These are phyloP conservation scores for Paedocypris micromegethes DNA, from an alignment of 2,797 vertebrate species.

Conservation along the genomic window DNA sequence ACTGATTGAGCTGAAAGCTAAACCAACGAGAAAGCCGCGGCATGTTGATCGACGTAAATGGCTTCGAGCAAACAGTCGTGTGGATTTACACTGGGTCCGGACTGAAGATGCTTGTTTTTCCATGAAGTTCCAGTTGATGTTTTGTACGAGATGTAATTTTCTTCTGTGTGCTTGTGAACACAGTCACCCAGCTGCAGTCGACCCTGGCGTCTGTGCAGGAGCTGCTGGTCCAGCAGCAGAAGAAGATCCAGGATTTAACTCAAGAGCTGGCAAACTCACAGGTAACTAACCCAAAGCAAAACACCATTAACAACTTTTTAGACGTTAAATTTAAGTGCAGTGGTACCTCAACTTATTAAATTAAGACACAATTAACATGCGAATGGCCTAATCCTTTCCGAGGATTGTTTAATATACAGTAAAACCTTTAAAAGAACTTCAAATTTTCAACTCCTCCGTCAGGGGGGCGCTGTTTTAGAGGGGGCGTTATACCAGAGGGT, in stretches of 20 bases:
- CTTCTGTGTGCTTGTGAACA: conserved; percentile 39
- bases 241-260: conserved; percentile 90
- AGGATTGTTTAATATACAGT: too few species aligned
- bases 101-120: conserved; percentile 4
- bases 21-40: conserved; percentile 40
- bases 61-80: conserved; percentile 21
- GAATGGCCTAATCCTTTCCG: too few species aligned
- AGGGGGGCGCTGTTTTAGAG: too few species aligned
- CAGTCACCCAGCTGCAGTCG: conserved; percentile 90
- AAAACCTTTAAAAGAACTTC: too few species aligned
- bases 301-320: neutral
- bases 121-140: conserved; percentile 5
- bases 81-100: conserved; percentile 4
- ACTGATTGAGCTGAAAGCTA: conserved; percentile 47
- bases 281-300: conserved; percentile 63
- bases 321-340: too few species aligned
- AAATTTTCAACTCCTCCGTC: too few species aligned
- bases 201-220: conserved; percentile 89
- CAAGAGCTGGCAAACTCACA: conserved; percentile 82
- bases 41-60: conserved; percentile 27
- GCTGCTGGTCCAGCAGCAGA: conserved; percentile 88
- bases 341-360: too few species aligned
- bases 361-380: too few species aligned
- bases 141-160: neutral
- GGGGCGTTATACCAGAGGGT: too few species aligned